Evolutionary conservation across 2,113 vertebrate species (phyloP), one percentile per base, ranked within the genome.

Genomic region (Macquaria australasica): DNA sequence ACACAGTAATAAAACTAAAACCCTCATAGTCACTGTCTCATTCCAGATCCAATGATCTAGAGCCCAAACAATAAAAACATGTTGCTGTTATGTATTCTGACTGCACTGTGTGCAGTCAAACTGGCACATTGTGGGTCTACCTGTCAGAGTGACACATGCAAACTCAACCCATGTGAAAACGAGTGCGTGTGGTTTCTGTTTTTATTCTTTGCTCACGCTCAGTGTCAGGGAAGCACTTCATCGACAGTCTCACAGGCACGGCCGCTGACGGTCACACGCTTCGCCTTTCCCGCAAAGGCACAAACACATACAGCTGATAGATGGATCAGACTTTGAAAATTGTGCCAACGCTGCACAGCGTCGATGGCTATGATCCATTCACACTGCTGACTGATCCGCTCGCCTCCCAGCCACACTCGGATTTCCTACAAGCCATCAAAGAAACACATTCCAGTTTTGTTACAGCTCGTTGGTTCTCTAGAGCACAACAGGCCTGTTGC

Each of bases 251-350:
- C 69, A 10, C n/a, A 28, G 55, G 62, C 62, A 43, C n/a, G 18
- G 45, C 39, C 4, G 15, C 39, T 69, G 60, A 39, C 8, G 21
- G 25, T 41, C 41, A 74, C 77, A 51, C 7, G 7, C 51, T 66
- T 73, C 0, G 25, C 78, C 50, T 68, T 67, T 23, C 18, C n/a
- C 82, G 79, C 58, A 43, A 41, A 81, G 72, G 48, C 75, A 53
- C 85, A 58, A 66, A 73, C 70, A 3, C 45, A 68, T 45, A 20
- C 25, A 16, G 60, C 64, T 82, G 74, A 70, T 58, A 56, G 73
- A 91, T 79, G 55, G 56, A 85, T 85, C 21, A 14, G 80, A 87
- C 87, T 87, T 82, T 84, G 85, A 86, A 83, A 81, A 84, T 62
- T 78, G 81, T 87, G 77, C 74, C 83, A 85, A 64, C 31, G 60